Base-by-base conservation (phyloP, 2,113 vertebrate genomes). In the Morone chrysops region DNA sequence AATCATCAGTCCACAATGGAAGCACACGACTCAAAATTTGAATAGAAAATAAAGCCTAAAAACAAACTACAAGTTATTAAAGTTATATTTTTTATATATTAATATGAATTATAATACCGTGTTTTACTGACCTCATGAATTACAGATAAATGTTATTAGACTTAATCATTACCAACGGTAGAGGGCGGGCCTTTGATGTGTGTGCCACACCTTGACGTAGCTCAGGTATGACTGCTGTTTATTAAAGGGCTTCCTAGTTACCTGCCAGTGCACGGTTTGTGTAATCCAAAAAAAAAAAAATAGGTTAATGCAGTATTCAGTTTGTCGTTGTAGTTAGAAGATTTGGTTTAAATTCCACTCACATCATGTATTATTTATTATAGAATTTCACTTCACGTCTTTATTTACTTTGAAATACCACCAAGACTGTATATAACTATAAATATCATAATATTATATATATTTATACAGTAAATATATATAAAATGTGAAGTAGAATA, bases 161-260 rank as follows among this genome's bases (percentile, higher is more conserved):
- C 22, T 85, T 90, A 68, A 75, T 84, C 80, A 82, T 80, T 53
- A 43, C 81, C 68, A 67, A 89, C 89, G 5, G 89, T 80, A 93
- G 94, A 81, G 93, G 95, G 95, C 95, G 94, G 90, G 85, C 83
- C 89, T 78, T 81, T 79, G 54, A 8, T 61, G 63, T 43, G 22
- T 36, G 63, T 74, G 87, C 87, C 93, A 95, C 94, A 94, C 95
- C 95, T 90, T 82, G 17, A 68, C 51, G 79, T 77, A 13, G 31
- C 57, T 70, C 86, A 91, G 90, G 85, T 88, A 78, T 45, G 9
- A 59, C 18, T 45, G 45, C 41, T 63, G 25, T 40, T 7, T 2
- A 43, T 13, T 2, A 2, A 48, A 40, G 9, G 5, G 13, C 9
- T 38, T 1, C 14, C 25, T n/a, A 20, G n/a, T 57, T 41, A 68